These are phyloP conservation scores for Spea multiplicata DNA, from an alignment of 2,113 vertebrate species.

Conservation along the genomic window DNA sequence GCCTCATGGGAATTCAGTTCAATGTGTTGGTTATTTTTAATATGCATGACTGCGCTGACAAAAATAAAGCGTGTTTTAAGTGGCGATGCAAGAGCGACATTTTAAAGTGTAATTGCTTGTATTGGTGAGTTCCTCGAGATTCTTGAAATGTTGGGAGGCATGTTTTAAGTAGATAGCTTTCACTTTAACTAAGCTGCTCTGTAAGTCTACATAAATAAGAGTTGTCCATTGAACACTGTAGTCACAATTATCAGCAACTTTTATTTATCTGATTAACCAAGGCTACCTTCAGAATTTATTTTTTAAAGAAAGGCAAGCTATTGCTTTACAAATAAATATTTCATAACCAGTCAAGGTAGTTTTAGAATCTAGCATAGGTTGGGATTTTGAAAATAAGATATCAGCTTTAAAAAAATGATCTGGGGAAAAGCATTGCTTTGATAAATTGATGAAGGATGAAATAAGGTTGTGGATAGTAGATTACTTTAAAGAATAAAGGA, in stretches of 20 bases:
- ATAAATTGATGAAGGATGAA: not conserved
- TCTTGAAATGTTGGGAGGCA: too few relatives aligned
- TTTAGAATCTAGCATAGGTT: not conserved
- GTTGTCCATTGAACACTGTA: not conserved
- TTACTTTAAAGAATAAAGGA: not conserved
- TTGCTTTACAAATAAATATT: constrained; percentile 13
- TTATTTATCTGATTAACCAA: not conserved
- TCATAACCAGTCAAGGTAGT: not conserved
- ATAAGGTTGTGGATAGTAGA: not conserved
- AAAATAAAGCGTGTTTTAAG: too few relatives aligned
- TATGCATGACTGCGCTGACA: too few relatives aligned
- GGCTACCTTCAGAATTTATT: not conserved
- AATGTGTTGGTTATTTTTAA: too few relatives aligned
- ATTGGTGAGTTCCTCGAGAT: too few relatives aligned
- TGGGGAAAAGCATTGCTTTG: not conserved
- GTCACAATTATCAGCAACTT: not conserved
- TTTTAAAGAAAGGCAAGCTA: not conserved
- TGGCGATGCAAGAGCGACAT: too few relatives aligned
- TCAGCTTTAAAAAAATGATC: not conserved
- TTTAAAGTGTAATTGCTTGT: too few relatives aligned
- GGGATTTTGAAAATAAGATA: constrained; percentile 3
- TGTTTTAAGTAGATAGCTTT: too few relatives aligned
- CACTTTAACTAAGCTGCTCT: not conserved
- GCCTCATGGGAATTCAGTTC: too few relatives aligned
- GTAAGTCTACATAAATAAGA: not conserved